A percentile compares a stretch with the other conserved stretches of the same genome.
Evolutionary conservation across 2,888 invertebrate genomes (phyloP).

Genomic region (Spilarctia lutea): DNA sequence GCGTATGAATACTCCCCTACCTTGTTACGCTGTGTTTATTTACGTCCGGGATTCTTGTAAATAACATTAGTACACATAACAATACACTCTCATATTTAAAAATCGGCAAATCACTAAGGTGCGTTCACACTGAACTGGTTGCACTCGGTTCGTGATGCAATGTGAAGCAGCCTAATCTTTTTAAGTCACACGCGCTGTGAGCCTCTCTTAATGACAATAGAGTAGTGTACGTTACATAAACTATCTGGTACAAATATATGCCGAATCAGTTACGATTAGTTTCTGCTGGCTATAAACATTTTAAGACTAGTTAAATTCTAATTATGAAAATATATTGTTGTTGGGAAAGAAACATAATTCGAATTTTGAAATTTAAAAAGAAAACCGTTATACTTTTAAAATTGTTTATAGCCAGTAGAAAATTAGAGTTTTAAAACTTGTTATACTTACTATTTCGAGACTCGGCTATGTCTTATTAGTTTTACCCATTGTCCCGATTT

Average conservation of each 20-base stretch:
- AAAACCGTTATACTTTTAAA: conserved; percentile 17
- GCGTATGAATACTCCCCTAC: no score
- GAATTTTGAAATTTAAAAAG: conserved; percentile 1
- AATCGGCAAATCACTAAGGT: conserved; percentile 68
- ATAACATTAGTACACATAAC: neutral
- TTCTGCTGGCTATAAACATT: conserved; percentile 42
- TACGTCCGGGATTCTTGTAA: neutral
- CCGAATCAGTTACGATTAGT: conserved; percentile 53
- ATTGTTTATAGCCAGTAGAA: conserved; percentile 49
- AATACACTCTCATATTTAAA: conserved; percentile 51
- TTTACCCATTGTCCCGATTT: conserved; percentile 38
- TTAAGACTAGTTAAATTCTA: conserved; percentile 12
- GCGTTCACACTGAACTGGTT: conserved; percentile 35
- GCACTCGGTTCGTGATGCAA: conserved; percentile 16
- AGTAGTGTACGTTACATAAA: conserved; percentile 62
- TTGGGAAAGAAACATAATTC: neutral
- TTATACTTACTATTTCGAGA: conserved; percentile 50
- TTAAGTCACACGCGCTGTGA: conserved; percentile 60
- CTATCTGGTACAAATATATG: conserved; percentile 70
- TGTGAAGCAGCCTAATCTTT: conserved; percentile 35
- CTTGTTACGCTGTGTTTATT: neutral
- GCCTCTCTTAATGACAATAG: conserved; percentile 69
- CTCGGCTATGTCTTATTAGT: conserved; percentile 53
- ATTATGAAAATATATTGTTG: neutral
- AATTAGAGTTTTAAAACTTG: conserved; percentile 50